Evolutionary conservation across 2,888 invertebrate genomes (phyloP).

Genomic region (Eurytoma californica): DNA sequence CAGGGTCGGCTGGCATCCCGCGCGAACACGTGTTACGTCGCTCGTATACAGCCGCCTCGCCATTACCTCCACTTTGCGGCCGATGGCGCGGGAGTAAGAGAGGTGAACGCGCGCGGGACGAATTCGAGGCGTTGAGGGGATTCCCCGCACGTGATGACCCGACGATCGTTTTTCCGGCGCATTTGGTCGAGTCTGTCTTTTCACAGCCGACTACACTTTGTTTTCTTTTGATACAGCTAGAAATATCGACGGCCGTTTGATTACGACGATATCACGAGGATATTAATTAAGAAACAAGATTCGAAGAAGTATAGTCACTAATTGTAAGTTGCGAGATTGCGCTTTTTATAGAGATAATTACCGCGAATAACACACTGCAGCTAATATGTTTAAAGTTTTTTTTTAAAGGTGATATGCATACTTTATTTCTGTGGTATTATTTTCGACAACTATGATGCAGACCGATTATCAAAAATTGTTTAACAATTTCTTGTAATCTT

Average conservation of each 20-base stretch:
- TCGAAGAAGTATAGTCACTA: too few relatives aligned
- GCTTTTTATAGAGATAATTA: too few relatives aligned
- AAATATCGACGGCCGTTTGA: neutral
- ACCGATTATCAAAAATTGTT: too few relatives aligned
- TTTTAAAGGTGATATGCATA: too few relatives aligned
- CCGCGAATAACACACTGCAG: too few relatives aligned
- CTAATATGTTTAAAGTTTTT: too few relatives aligned
- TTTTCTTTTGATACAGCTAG: neutral
- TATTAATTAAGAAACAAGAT: too few relatives aligned
- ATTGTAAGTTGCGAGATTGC: too few relatives aligned
- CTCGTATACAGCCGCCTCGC: neutral
- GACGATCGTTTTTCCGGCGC: neutral
- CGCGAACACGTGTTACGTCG: constrained; percentile 14
- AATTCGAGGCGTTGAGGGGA: constrained; percentile 2
- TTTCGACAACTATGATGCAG: too few relatives aligned
- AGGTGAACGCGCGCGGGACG: constrained; percentile 16
- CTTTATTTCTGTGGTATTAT: too few relatives aligned
- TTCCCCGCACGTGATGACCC: constrained; percentile 3
- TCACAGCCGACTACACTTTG: neutral
- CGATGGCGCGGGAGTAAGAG: neutral
- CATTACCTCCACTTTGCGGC: neutral
- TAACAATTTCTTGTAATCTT: too few relatives aligned
- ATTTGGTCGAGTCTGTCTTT: neutral
- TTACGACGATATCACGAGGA: too few relatives aligned
- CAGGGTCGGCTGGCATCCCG: neutral